Evolutionary conservation across 2,888 invertebrate genomes (phyloP).

Genomic region (Ariolimax columbianus): DNA sequence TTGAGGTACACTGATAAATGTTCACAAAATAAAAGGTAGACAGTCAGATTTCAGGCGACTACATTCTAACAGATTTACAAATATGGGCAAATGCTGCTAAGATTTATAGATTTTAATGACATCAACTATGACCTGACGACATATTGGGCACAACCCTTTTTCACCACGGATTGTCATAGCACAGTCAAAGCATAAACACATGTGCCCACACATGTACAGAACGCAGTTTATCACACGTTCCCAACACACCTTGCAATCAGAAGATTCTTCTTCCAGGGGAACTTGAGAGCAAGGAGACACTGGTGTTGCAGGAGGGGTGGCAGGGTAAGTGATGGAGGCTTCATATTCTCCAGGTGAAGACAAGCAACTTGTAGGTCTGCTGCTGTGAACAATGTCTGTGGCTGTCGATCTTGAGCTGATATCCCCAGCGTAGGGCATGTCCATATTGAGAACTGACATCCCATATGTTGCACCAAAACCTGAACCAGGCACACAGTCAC

Average conservation of each 20-base stretch:
- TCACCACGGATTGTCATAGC: conserved; percentile 84
- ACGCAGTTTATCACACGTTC: conserved; percentile 96
- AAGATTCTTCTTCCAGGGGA: conserved; percentile 60
- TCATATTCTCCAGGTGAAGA: conserved; percentile 12
- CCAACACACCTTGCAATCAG: conserved; percentile 95
- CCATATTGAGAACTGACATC: conserved; percentile 31
- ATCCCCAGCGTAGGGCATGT: conserved; percentile 49
- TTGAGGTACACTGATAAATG: neutral
- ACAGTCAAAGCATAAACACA: conserved; percentile 99
- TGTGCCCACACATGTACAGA: conserved; percentile 97
- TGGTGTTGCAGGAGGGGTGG: conserved; percentile 63
- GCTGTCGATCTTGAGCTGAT: conserved; percentile 51
- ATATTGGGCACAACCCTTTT: conserved; percentile 91
- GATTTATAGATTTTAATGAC: conserved; percentile 97
- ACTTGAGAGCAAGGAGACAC: conserved; percentile 54
- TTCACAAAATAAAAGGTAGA: neutral
- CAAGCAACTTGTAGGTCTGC: conserved; percentile 62
- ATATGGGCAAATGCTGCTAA: conserved; percentile 79
- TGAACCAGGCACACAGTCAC: neutral
- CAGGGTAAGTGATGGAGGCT: conserved; percentile 53
- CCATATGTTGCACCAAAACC: conserved; percentile 16
- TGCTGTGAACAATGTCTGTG: conserved; percentile 62
- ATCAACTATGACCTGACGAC: conserved; percentile 93
- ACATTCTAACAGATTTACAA: neutral
- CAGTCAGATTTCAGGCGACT: neutral